Percentiles rank a stretch among this genome's conserved stretches.
phyloP scores from a whole-genome alignment of 2,113 vertebrate species.

The Sylvilagus bachmani region DNA sequence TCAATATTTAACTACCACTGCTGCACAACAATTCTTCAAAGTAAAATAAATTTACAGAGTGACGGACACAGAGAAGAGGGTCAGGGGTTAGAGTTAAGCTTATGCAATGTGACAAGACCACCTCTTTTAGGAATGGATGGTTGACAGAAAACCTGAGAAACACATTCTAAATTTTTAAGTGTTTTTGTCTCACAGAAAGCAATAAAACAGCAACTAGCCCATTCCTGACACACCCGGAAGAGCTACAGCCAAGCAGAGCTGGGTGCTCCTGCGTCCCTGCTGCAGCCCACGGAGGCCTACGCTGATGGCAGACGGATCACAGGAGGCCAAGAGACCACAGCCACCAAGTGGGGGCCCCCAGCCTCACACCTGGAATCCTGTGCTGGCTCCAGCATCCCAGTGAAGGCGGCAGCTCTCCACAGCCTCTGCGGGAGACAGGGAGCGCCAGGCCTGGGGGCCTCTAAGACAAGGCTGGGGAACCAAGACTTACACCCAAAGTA shows the following conservation, averaged over 20 bases:
- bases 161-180: neutral
- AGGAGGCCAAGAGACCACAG: neutral
- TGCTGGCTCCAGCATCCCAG: neutral
- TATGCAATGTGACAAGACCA: neutral
- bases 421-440: neutral
- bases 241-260: neutral
- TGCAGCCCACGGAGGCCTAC: neutral
- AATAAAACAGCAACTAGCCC: neutral
- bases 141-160: neutral
- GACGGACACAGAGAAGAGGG: neutral
- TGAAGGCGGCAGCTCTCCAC: fast-evolving
- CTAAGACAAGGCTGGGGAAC: neutral
- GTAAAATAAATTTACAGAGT: neutral
- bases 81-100: neutral
- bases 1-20: neutral
- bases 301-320: neutral
- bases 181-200: neutral
- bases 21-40: conserved; percentile 15
- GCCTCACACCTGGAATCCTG: neutral
- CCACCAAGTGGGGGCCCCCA: neutral
- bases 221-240: neutral
- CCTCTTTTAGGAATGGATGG: neutral
- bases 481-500: neutral
- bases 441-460: neutral
- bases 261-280: neutral